Evolutionary conservation across 1,140 invertebrate genomes (phyloP).

Genomic region (Pantala flavescens): DNA sequence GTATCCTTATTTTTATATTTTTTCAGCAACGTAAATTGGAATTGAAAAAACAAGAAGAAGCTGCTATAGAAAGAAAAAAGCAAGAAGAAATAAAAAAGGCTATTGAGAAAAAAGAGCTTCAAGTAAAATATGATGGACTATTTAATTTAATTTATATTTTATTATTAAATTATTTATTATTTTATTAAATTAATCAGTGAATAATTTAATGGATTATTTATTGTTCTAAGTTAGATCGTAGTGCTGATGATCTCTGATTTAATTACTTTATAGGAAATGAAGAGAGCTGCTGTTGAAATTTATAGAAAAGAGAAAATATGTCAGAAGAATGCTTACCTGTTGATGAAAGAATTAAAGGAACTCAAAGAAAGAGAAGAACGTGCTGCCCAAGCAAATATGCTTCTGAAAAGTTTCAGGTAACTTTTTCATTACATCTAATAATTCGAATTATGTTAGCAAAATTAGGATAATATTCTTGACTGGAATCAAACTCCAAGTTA

Average conservation of each 20-base stretch:
- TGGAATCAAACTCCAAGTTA: too few relatives aligned
- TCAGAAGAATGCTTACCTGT: background rate
- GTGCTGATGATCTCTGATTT: background rate
- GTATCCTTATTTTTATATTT: too few relatives aligned
- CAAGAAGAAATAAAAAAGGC: background rate
- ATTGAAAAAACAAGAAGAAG: background rate
- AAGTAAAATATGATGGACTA: background rate
- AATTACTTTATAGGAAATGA: background rate
- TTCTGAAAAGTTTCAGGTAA: background rate
- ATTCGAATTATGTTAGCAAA: too few relatives aligned
- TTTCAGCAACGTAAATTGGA: background rate
- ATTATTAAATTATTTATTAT: background rate
- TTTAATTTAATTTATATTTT: background rate
- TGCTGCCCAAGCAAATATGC: background rate
- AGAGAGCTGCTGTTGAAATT: background rate
- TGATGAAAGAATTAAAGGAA: background rate
- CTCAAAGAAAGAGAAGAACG: background rate
- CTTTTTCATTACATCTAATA: background rate
- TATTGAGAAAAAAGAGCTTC: background rate
- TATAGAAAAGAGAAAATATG: background rate
- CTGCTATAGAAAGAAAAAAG: background rate
- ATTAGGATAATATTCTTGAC: too few relatives aligned
- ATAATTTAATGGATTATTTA: too few relatives aligned
- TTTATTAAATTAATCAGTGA: background rate
- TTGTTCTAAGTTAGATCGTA: too few relatives aligned